Percentiles rank a stretch among this genome's conserved stretches.
Conservation (phyloP, 2,888 invertebrate species). For the Perizoma flavofasciatum region DNA sequence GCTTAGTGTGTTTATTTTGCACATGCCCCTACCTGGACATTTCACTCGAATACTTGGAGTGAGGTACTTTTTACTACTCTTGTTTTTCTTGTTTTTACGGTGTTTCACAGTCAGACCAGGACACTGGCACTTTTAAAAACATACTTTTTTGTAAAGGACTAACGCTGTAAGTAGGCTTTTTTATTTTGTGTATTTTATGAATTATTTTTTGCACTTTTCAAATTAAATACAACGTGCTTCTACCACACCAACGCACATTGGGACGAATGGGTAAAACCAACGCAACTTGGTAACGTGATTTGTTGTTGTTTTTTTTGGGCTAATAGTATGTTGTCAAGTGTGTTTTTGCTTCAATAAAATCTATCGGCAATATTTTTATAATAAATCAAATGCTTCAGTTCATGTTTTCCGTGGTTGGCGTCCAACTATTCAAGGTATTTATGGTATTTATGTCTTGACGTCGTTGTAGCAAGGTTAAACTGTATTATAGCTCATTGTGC, state of each 20-base stretch:
- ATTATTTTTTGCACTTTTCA: conserved; percentile 59
- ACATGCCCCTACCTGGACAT: conserved; percentile 81
- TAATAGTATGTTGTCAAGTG: conserved; percentile 99
- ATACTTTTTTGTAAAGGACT: conserved; percentile 59
- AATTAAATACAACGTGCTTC: conserved; percentile 56
- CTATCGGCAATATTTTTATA: conserved; percentile 99
- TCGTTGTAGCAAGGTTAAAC: conserved; percentile 1
- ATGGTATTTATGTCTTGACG: conserved; percentile 45
- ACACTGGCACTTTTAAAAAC: conserved; percentile 62
- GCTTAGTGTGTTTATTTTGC: conserved; percentile 78
- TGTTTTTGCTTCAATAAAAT: conserved; percentile 98
- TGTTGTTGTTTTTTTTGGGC: conserved; percentile 42
- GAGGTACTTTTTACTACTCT: conserved; percentile 66
- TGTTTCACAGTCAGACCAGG: conserved; percentile 61
- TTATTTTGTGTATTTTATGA: conserved; percentile 45
- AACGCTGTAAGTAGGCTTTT: conserved; percentile 66
- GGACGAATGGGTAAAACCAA: conserved; percentile 60
- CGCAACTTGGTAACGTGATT: conserved; percentile 64
- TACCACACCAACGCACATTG: conserved; percentile 58
- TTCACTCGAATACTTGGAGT: conserved; percentile 69
- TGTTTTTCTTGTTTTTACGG: conserved; percentile 48
- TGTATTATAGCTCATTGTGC: conserved; percentile 27
- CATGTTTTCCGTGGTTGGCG: conserved; percentile 99
- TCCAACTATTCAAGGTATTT: conserved; percentile 99
- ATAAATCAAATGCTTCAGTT: conserved; percentile 99